Base-by-base conservation (phyloP, 2,888 invertebrate genomes). In the Zygogramma bicolorata region DNA sequence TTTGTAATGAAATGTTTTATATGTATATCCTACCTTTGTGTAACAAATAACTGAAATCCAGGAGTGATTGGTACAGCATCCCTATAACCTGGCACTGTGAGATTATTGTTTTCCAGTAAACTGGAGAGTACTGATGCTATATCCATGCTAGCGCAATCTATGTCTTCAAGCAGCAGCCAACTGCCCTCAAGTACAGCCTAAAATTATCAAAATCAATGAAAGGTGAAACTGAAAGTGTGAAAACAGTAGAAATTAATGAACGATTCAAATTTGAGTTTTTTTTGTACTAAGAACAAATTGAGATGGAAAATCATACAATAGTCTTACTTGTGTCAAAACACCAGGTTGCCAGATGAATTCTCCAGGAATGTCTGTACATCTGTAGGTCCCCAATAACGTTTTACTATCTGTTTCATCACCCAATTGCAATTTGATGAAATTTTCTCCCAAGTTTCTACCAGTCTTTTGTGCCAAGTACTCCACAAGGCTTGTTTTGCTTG, bases 391-490 rank as follows among this genome's bases (percentile, higher is more conserved):
- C 7, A 99, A 88, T 65, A 99, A 87, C 91, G 97, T 96, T 87
- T 98, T 95, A 65, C 97, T 95, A 85, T 99, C 99, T 1, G 97
- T 97, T 87, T 99, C 97, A 87, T 99, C 98, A 5, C 98, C 97
- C 31, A 99, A 89, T 83, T 99, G 99, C 27, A 99, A 93, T 86
- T 96, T 95, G 73, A 95, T 90, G 65, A 95, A 90, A 61, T 90
- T 88, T 34, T 86, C 84, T 0, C 87, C 82, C 71, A 86, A 62
- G 76, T 86, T 82, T 62, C 92, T 89, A 0, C 96, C 96, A 1
- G 96, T 95, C 76, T 93, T 88, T n/a, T 89, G 87, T 0, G 97
- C 97, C 71, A 98, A 88, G 86, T 96, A 93, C 83, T 97, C 95
- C 8, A 98, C 93, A 3, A 98, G 85, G 0, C 93, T 92, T 0